Evolutionary conservation across 2,888 invertebrate species (phyloP), one percentile per base, ranked within the genome.

Genomic region (Litoditis marina): DNA sequence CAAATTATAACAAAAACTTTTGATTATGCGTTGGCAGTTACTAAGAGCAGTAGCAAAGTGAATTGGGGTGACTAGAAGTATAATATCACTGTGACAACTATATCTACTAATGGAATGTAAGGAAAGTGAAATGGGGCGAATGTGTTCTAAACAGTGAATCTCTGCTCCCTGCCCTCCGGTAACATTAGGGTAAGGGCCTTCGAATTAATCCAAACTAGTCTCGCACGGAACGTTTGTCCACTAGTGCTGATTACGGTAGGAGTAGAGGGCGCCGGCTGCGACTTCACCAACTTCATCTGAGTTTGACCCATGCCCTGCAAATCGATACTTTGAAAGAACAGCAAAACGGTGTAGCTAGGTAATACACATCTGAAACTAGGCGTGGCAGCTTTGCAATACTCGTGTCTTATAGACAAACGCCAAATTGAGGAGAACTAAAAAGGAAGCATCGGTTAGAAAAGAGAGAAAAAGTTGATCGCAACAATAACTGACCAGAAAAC

Each of bases 261-360:
- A 16, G 59, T 31, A 28, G 93, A 92, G 73, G 92, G 93, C 2
- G 84, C 83, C 3, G 79, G 80, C 86, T 92, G 69, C 54, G 93
- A 92, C 84, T 94, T 94, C 46, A 94, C 90, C 85, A 95, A 94
- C 65, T 92, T 90, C 0, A 95, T 94, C 85, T 95, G 95, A 5
- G 93, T 92, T 74, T 94, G 92, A 19, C 98, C 98, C 79, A 98
- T 87, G 0, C 95, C 96, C 86, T 98, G 94, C 89, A 96, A 62
- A 60, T 22, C 16, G 5, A 51, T 19, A 32, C n/a, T n/a, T n/a
- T n/a, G n/a, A n/a, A n/a, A 16, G 8, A 13, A 22, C 32, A 28
- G 25, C 22, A n/a, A n/a, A n/a, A n/a, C n/a, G n/a, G n/a, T n/a
- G n/a, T n/a, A n/a, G n/a, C n/a, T n/a, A n/a, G n/a, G n/a, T n/a